Evolutionary conservation across 2,888 invertebrate genomes (phyloP).

Genomic region (Amphipoea oculea): DNA sequence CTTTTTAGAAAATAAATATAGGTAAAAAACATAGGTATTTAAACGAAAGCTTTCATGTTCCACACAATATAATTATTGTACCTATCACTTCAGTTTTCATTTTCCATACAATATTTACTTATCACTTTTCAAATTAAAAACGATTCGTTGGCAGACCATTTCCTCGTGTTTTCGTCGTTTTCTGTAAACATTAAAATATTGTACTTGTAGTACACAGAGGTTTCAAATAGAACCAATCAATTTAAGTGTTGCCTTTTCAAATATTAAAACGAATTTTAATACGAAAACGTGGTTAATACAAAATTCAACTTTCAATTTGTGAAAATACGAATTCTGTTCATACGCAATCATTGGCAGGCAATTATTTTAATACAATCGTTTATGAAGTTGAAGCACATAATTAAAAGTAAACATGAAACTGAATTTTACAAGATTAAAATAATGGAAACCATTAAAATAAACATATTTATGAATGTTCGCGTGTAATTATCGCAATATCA

Average conservation of each 20-base stretch:
- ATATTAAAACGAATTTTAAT: conserved; percentile 59
- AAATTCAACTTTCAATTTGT: conserved; percentile 54
- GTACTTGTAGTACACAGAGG: not conserved
- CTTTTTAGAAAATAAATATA: not conserved
- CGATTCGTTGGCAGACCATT: not conserved
- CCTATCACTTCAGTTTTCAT: not conserved
- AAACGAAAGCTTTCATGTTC: not conserved
- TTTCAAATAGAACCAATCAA: conserved; percentile 51
- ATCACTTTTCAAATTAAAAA: conserved; percentile 3
- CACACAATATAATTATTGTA: not conserved
- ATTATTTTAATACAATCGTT: conserved; percentile 34
- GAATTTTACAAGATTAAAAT: conserved; percentile 14
- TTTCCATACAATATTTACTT: not conserved
- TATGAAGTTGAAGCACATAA: conserved; percentile 30
- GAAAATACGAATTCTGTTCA: conserved; percentile 39
- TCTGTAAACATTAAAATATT: not conserved
- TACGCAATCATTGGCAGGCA: conserved; percentile 33
- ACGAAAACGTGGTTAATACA: conserved; percentile 36
- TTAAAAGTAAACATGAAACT: conserved; percentile 39
- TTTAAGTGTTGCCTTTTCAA: conserved; percentile 42
- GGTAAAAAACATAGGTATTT: not conserved
- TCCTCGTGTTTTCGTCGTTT: not conserved
- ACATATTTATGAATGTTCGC: conserved; percentile 15
- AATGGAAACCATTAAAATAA: conserved; percentile 14
- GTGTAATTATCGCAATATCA: conserved; percentile 11